phyloP scores from a whole-genome alignment of 2,888 invertebrate genomes.

The Drosophila subquinaria region DNA sequence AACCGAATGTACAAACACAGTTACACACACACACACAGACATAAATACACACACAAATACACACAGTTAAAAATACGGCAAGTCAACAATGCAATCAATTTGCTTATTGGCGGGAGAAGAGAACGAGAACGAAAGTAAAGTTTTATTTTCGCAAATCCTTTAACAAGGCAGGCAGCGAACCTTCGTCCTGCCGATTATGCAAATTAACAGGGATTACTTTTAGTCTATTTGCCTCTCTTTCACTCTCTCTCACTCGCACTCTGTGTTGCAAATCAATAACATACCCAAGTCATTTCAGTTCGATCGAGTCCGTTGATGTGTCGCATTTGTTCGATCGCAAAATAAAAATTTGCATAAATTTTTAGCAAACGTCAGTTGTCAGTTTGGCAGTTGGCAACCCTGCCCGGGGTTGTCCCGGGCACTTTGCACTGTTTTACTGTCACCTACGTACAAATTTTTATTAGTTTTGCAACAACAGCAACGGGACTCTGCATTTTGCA shows the following conservation, averaged over 20 bases:
- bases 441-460: slow-evolving; percentile 72
- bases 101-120: slow-evolving; percentile 52
- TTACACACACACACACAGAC: slow-evolving; percentile 29
- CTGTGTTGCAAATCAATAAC: slow-evolving; percentile 60
- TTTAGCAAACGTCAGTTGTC: slow-evolving; percentile 42
- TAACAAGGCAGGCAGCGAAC: slow-evolving; percentile 65
- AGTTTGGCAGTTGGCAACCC: slow-evolving; percentile 17
- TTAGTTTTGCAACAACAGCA: slow-evolving; percentile 58
- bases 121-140: slow-evolving; percentile 54
- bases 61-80: slow-evolving; percentile 20
- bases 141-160: slow-evolving; percentile 70
- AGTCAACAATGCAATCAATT: slow-evolving; percentile 77
- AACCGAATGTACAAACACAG: slow-evolving; percentile 58
- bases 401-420: slow-evolving; percentile 6
- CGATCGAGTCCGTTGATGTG: slow-evolving; percentile 26
- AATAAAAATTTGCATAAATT: slow-evolving; percentile 68
- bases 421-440: slow-evolving; percentile 48
- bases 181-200: slow-evolving; percentile 68
- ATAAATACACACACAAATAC: slow-evolving; percentile 17
- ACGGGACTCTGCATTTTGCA: slow-evolving; percentile 55
- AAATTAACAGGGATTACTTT: slow-evolving; percentile 63
- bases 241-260: neutral
- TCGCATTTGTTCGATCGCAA: slow-evolving; percentile 37
- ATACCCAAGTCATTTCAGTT: slow-evolving; percentile 46
- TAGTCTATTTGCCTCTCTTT: neutral